These are phyloP conservation scores for Campoletis sonorensis DNA, from an alignment of 1,140 invertebrate genomes.

Conservation along the genomic window DNA sequence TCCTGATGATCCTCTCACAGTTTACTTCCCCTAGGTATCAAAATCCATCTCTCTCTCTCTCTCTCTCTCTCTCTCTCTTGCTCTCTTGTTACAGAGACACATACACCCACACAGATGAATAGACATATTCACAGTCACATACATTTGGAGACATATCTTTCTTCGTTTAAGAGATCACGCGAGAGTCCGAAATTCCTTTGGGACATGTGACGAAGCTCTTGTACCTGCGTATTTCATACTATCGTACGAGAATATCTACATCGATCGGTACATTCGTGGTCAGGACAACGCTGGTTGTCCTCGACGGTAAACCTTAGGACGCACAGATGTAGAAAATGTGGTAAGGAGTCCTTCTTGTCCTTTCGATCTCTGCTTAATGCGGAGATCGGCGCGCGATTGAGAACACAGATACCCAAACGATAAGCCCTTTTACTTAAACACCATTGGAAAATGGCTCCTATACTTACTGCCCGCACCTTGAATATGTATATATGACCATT, in stretches of 20 bases:
- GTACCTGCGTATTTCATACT: slow-evolving; percentile 58
- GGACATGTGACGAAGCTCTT: slow-evolving; percentile 52
- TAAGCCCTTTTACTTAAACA: slow-evolving; percentile 70
- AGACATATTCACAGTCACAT: background rate
- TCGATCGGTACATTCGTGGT: slow-evolving; percentile 34
- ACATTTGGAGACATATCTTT: background rate
- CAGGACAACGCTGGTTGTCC: slow-evolving; percentile 32
- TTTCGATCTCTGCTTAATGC: slow-evolving; percentile 58
- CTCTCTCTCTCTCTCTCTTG: background rate
- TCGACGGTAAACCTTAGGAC: slow-evolving; percentile 61
- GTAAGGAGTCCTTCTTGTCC: slow-evolving; percentile 36
- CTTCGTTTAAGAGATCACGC: slow-evolving; percentile 21
- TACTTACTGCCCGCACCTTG: background rate
- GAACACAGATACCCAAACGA: slow-evolving; percentile 62
- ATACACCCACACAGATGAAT: background rate
- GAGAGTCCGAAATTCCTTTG: slow-evolving; percentile 40
- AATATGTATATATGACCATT: slow-evolving; percentile 14
- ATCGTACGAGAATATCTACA: slow-evolving; percentile 64
- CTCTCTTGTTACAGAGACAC: background rate
- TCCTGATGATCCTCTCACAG: slow-evolving; percentile 17
- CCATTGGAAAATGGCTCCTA: slow-evolving; percentile 54
- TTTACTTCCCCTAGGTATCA: slow-evolving; percentile 9
- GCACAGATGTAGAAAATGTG: slow-evolving; percentile 60
- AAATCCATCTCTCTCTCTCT: background rate
- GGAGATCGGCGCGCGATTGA: slow-evolving; percentile 62